A percentile compares a stretch with the other conserved stretches of the same genome.
phyloP scores from a whole-genome alignment of 2,888 invertebrate genomes.

The Drosophila anomelani region DNA sequence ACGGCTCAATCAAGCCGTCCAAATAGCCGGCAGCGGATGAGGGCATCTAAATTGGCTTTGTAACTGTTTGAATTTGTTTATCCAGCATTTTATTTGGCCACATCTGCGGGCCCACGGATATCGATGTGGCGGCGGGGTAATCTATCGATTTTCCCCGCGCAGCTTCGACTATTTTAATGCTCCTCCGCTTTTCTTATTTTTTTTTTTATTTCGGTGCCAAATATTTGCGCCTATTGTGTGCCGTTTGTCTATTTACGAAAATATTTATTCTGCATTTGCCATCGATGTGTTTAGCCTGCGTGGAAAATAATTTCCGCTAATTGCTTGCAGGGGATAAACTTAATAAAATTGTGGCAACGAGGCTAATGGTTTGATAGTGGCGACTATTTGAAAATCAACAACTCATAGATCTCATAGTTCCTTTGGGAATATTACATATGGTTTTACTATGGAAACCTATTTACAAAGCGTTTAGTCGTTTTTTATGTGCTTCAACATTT shows the following conservation, averaged over 20 bases:
- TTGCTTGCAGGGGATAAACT: slow-evolving; percentile 20
- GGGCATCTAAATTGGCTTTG: slow-evolving; percentile 43
- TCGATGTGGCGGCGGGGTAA: slow-evolving; percentile 4
- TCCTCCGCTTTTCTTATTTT: background rate
- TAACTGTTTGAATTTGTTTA: slow-evolving; percentile 47
- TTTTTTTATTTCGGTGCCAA: slow-evolving; percentile 13
- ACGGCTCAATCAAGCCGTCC: slow-evolving; percentile 57
- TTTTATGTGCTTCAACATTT: background rate
- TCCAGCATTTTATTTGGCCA: slow-evolving; percentile 45
- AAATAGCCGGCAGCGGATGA: slow-evolving; percentile 38
- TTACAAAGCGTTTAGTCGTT: no score
- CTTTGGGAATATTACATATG: background rate
- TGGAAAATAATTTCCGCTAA: slow-evolving; percentile 34
- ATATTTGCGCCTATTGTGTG: slow-evolving; percentile 31
- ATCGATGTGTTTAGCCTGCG: slow-evolving; percentile 17
- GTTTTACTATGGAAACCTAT: background rate
- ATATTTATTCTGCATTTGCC: slow-evolving; percentile 36
- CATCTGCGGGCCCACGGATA: slow-evolving; percentile 18
- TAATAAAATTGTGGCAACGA: background rate
- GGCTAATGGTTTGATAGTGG: background rate
- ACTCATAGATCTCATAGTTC: background rate
- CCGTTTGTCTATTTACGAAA: slow-evolving; percentile 16
- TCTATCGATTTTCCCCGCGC: slow-evolving; percentile 37
- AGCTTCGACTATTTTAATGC: slow-evolving; percentile 29
- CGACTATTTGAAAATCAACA: slow-evolving; percentile 1